A percentile compares a stretch with the other conserved stretches of the same genome.
Evolutionary conservation across 64 coral and sea anemone species (phyloP).

Genomic region (Platygyra sinensis): DNA sequence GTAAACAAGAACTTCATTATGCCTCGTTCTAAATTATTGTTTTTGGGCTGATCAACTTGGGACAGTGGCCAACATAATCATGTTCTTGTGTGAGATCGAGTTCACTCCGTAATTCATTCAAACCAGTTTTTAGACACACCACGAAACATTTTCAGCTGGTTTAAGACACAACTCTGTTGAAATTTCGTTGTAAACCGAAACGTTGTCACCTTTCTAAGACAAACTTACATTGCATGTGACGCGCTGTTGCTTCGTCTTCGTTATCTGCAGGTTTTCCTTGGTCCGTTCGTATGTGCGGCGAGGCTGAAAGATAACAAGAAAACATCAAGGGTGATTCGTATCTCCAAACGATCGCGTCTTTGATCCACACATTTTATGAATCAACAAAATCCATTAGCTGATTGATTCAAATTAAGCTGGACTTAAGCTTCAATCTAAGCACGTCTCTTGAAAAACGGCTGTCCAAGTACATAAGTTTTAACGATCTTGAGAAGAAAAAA

Average conservation of each 20-base stretch:
- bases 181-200: not conserved
- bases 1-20: constrained; percentile 29
- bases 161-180: not conserved
- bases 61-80: constrained; percentile 4
- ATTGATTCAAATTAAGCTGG: not conserved
- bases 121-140: not conserved
- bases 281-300: constrained; percentile 16
- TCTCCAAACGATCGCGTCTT: not conserved
- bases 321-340: not conserved
- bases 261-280: constrained; percentile 34
- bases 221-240: constrained; percentile 62
- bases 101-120: not conserved
- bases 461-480: not conserved
- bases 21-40: not conserved
- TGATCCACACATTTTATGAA: not conserved
- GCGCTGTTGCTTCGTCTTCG: constrained; percentile 6
- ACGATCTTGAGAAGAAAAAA: not conserved
- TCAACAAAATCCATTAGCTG: not conserved
- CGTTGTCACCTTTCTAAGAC: not conserved
- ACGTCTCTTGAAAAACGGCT: not conserved
- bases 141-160: constrained; percentile 6
- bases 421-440: not conserved
- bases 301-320: constrained; percentile 29
- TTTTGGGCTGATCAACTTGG: not conserved
- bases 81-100: not conserved